Base-by-base conservation (phyloP, 2,797 vertebrate genomes). In the Zenarchopterus dispar region DNA sequence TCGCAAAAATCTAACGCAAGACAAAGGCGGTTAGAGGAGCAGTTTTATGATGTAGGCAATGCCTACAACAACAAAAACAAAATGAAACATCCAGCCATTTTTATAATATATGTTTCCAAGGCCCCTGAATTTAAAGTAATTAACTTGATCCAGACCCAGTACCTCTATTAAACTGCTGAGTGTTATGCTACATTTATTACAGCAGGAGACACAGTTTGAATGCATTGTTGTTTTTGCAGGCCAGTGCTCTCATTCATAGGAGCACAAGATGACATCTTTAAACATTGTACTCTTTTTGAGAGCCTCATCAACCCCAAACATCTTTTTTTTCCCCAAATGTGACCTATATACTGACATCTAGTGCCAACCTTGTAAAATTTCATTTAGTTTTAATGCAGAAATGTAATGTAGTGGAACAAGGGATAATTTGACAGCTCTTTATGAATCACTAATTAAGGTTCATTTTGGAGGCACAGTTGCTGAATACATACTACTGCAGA, bases 401-500 rank as follows among this genome's bases (percentile, higher is more conserved):
- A 87, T 62, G 82, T 92, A 93, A 94, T 93, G 92, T 93, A 85
- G 74, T 86, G 88, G 87, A 94, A 93, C 92, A 82, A 62, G 77
- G 89, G 90, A 90, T 93, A 90, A 93, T 92, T 91, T 91, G 87
- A 90, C 86, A 82, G 87, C 87, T 85, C 90, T 91, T 89, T 86
- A 80, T 78, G 70, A 75, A 72, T 88, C 84, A 81, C 81, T 92
- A 91, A 92, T 93, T 93, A 90, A 91, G 84, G 84, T 88, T 86
- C 84, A 89, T 88, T 86, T 84, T 85, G 82, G 73, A 77, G 76
- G 59, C 87, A 83, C 75, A 78, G 77, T 89, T 66, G 64, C 69
- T 48, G 71, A 90, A 87, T 70, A 81, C 62, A 75, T 81, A 78
- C 81, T 70, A 47, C 62, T 70, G 80, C 72, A 73, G 77, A 88